Conservation (phyloP, 2,888 invertebrate genomes). For the Stictocephala bisonia region DNA sequence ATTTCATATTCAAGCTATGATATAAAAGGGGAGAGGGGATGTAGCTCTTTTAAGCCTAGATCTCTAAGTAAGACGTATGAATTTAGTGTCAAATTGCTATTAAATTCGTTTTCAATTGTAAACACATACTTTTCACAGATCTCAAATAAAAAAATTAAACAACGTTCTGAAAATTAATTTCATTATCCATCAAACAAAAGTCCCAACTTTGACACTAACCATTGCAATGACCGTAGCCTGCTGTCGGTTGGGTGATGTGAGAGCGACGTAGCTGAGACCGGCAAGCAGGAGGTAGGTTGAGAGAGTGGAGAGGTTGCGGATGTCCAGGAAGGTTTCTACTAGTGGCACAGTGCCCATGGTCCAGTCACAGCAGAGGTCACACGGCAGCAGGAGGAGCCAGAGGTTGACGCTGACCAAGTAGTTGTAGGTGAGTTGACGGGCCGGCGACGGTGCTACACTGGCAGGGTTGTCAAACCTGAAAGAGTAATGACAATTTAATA, state of each 20-base stretch:
- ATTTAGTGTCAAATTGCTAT: too few species aligned
- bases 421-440: constrained; percentile 90
- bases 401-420: constrained; percentile 92
- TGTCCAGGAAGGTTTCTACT: constrained; percentile 81
- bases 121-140: background rate
- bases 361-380: constrained; percentile 96
- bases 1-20: too few species aligned
- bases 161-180: background rate
- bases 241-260: constrained; percentile 70
- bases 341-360: constrained; percentile 97
- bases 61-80: too few species aligned
- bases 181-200: background rate
- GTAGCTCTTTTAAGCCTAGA: too few species aligned
- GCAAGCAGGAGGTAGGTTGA: constrained; percentile 73
- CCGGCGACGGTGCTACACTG: constrained; percentile 85
- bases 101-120: too few species aligned
- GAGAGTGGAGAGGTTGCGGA: constrained; percentile 84
- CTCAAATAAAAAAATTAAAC: background rate
- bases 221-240: constrained; percentile 77
- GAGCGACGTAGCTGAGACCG: constrained; percentile 70
- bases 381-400: constrained; percentile 90
- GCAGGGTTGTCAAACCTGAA: constrained; percentile 98
- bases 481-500: too few species aligned
- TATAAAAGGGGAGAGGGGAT: too few species aligned
- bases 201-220: constrained; percentile 66